Percentiles rank a stretch among this genome's conserved stretches.
phyloP scores from a whole-genome alignment of 2,888 invertebrate genomes.

The Pseudococcus longispinus region DNA sequence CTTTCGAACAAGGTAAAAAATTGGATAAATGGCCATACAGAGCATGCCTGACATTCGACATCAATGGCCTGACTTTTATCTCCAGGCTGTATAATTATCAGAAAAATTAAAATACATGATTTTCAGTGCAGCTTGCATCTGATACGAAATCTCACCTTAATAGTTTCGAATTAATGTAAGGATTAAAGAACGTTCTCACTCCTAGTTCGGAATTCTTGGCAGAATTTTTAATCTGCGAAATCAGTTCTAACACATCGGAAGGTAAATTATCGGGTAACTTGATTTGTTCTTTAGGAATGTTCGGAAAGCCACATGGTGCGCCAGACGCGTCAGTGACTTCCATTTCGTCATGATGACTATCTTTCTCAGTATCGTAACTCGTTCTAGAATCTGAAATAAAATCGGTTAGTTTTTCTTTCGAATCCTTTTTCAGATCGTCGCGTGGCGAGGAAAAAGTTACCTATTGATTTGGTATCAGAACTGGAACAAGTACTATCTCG shows the following conservation, averaged over 20 bases:
- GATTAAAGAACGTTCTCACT: slow-evolving; percentile 67
- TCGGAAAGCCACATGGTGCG: background rate
- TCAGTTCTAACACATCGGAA: slow-evolving; percentile 64
- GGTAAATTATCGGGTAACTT: slow-evolving; percentile 64
- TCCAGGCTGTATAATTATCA: background rate
- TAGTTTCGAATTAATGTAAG: slow-evolving; percentile 65
- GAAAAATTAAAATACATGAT: slow-evolving; percentile 46
- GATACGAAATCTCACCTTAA: slow-evolving; percentile 64
- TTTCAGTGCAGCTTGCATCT: too few species aligned
- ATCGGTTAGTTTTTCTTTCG: background rate
- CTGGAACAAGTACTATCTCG: slow-evolving; percentile 53
- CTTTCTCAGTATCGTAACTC: slow-evolving; percentile 49
- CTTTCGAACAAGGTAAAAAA: slow-evolving; percentile 68
- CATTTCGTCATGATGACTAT: slow-evolving; percentile 51
- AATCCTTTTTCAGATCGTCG: background rate
- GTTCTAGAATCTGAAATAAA: slow-evolving; percentile 40
- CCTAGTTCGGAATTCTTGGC: slow-evolving; percentile 64
- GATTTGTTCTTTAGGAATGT: slow-evolving; percentile 55
- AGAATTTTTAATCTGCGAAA: slow-evolving; percentile 64
- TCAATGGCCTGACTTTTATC: slow-evolving; percentile 30
- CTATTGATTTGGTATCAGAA: slow-evolving; percentile 51
- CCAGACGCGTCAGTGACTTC: slow-evolving; percentile 9
- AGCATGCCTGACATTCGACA: slow-evolving; percentile 57
- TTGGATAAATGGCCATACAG: slow-evolving; percentile 62
- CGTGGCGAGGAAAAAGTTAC: background rate